Percentiles rank a stretch among this genome's conserved stretches.
phyloP scores from a whole-genome alignment of 2,113 vertebrate genomes.

The Halcyon senegalensis region DNA sequence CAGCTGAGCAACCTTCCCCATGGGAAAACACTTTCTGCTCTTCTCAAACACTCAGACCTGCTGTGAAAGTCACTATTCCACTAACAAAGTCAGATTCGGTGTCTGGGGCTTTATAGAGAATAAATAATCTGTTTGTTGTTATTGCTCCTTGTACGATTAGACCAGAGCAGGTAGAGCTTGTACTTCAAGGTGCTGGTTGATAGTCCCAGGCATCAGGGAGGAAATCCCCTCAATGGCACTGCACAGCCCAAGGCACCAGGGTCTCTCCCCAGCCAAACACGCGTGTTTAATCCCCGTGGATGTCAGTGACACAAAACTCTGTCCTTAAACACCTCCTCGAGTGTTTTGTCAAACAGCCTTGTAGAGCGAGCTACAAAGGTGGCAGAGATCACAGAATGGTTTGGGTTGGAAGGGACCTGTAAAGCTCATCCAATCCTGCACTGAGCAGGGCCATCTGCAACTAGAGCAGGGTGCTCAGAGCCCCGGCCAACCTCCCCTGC shows the following conservation, averaged over 20 bases:
- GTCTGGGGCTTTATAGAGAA: neutral
- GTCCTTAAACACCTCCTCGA: neutral
- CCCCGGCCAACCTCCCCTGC: neutral
- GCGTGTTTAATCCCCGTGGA: neutral
- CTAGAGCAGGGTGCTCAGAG: neutral
- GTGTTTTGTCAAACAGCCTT: neutral
- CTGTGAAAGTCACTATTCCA: neutral
- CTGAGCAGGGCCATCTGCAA: neutral
- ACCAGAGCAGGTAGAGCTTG: neutral
- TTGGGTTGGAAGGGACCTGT: neutral
- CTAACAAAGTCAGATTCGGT: fast-evolving
- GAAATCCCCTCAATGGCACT: neutral
- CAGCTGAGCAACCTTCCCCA: neutral
- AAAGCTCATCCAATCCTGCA: neutral
- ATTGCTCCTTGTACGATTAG: fast-evolving
- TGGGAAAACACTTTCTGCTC: neutral
- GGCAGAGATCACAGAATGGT: neutral
- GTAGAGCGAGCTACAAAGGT: fast-evolving
- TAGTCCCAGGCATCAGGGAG: too few relatives aligned
- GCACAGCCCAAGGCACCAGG: neutral
- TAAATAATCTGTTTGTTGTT: neutral
- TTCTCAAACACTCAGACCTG: neutral
- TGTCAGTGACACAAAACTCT: fast-evolving
- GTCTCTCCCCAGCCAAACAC: neutral
- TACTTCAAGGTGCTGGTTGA: fast-evolving